Conservation (phyloP, 2,797 vertebrate genomes). For the Anguilla megastoma region DNA sequence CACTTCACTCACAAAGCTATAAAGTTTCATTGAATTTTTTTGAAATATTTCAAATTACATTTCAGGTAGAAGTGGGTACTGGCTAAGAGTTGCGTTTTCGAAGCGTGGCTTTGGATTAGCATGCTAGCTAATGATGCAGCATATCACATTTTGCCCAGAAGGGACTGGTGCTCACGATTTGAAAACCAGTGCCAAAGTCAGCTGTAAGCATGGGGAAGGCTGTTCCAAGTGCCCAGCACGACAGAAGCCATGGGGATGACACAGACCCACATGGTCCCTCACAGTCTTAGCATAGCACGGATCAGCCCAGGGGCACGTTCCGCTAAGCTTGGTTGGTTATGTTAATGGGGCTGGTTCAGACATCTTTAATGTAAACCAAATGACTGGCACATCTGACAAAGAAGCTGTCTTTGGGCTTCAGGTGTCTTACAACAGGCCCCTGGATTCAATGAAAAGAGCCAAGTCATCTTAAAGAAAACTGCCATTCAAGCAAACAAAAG, state of each 20-base stretch:
- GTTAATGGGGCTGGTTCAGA: neutral
- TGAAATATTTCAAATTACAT: too few relatives aligned
- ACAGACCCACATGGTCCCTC: conserved; percentile 77
- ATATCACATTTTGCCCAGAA: conserved; percentile 45
- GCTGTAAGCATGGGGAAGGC: conserved; percentile 64
- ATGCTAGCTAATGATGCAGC: conserved; percentile 42
- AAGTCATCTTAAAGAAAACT: neutral
- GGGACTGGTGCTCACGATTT: conserved; percentile 66
- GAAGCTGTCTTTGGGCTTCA: neutral
- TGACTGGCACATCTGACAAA: neutral
- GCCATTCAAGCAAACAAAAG: neutral
- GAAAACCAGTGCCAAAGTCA: conserved; percentile 75
- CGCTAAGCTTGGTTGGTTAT: neutral
- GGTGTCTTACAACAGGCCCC: neutral
- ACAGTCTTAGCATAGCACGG: conserved; percentile 65
- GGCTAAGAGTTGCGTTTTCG: neutral
- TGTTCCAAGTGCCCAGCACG: conserved; percentile 65
- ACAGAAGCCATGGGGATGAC: conserved; percentile 72
- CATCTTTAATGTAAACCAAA: neutral
- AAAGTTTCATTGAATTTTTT: neutral
- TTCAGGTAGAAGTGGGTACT: neutral
- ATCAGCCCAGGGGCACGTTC: conserved; percentile 32
- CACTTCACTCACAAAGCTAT: neutral
- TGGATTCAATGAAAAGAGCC: neutral
- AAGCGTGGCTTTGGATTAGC: conserved; percentile 32